phyloP scores from a whole-genome alignment of 1,140 invertebrate genomes.

The Gonioctena quinquepunctata region DNA sequence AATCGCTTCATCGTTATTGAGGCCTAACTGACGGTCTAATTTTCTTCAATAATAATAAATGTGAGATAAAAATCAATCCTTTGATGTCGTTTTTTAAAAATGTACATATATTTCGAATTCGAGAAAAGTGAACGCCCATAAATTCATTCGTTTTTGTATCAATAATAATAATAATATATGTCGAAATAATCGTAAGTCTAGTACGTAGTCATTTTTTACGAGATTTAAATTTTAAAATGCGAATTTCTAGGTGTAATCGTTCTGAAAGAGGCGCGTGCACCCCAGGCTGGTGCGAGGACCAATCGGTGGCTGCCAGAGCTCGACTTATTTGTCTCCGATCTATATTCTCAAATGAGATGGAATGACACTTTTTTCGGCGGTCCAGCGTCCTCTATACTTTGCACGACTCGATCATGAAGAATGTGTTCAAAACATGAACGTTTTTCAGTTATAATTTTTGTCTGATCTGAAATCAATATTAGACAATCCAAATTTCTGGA shows the following conservation, averaged over 20 bases:
- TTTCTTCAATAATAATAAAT: conserved; percentile 21
- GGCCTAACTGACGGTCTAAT: conserved; percentile 41
- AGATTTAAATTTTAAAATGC: conserved; percentile 34
- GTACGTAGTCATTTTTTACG: conserved; percentile 50
- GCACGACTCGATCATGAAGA: background rate
- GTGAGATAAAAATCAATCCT: conserved; percentile 3
- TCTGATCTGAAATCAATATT: too few species aligned
- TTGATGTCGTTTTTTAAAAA: too few species aligned
- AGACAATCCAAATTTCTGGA: too few species aligned
- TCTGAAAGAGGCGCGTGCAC: conserved; percentile 47
- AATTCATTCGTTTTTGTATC: conserved; percentile 26
- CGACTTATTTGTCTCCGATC: conserved; percentile 41
- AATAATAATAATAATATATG: conserved; percentile 36
- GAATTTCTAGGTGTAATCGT: conserved; percentile 47
- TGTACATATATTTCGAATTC: conserved; percentile 35
- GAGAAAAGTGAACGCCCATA: conserved; percentile 16
- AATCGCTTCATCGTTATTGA: conserved; percentile 31
- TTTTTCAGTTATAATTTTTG: too few species aligned
- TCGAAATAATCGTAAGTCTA: conserved; percentile 49
- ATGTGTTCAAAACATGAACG: too few species aligned
- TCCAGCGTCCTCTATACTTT: conserved; percentile 32
- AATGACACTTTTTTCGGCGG: conserved; percentile 23
- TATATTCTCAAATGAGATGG: background rate
- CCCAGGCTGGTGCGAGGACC: conserved; percentile 55
- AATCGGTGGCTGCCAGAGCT: conserved; percentile 52